Evolutionary conservation across 1,140 invertebrate species (phyloP), one percentile per base, ranked within the genome.

Genomic region (Zaprionus camerounensis): DNA sequence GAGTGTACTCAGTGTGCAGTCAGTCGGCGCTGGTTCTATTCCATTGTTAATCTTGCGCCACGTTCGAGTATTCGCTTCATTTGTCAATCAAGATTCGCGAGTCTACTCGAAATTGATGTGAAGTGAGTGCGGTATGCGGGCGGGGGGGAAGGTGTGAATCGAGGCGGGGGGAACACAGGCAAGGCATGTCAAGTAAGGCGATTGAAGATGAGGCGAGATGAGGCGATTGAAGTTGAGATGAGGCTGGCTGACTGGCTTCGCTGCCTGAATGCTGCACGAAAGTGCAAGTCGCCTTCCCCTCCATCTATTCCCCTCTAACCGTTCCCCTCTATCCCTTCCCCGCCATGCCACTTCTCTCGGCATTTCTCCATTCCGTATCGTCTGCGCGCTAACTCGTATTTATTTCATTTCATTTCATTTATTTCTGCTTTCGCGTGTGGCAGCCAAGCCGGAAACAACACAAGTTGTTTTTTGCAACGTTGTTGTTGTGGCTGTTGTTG

Each of bases 391-490:
- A 80, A 82, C 74, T 68, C 51, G 78, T 82, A 82, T 80, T 82
- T 82, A 82, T 82, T 78, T 80, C 61, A 74, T 78, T 80, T 80
- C 69, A 76, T 81, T 81, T 80, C 71, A 64, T 80, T 65, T 55
- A 67, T 66, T 61, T 73, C 56, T 58, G 49, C 55, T 64, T 64
- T 59, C 59, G 59, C 72, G 51, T 77, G 62, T 49, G 62, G 62
- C 74, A 53, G 66, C 62, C 51, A 77, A 73, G 75, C 49, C 71
- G 70, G 61, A 76, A 76, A 74, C 41, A 41, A 49, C 61, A 24
- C 56, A 44, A 22, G 24, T 44, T 56, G 36, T 34, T 44, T 26
- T 61, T 55, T 13, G 26, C 20, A 17, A 38, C 20, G 20, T 46
- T 67, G 71, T 24, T 24, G 4, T 13, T 49, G 51, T 46, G 57